A percentile compares a stretch with the other conserved stretches of the same genome.
phyloP scores from a whole-genome alignment of 1,140 invertebrate genomes.

The Brachionus calyciflorus region DNA sequence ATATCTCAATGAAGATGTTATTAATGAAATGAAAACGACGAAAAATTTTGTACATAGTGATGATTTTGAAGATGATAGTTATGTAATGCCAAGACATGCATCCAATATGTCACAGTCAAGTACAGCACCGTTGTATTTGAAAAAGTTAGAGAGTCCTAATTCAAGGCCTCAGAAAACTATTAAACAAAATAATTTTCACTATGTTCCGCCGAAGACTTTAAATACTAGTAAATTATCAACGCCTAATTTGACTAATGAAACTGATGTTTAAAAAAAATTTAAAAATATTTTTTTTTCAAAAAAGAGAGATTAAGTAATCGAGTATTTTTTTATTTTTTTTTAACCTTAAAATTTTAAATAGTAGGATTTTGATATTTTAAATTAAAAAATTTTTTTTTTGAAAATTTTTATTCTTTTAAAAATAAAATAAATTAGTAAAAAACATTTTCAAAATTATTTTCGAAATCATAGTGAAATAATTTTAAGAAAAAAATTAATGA shows the following conservation, averaged over 20 bases:
- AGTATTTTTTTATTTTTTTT: too few relatives aligned
- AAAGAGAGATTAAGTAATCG: too few relatives aligned
- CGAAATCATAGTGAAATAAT: too few relatives aligned
- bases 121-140: background rate
- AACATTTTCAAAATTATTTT: too few relatives aligned
- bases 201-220: background rate
- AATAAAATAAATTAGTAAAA: too few relatives aligned
- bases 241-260: background rate
- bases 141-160: background rate
- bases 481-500: too few relatives aligned
- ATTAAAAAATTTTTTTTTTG: too few relatives aligned
- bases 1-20: conserved; percentile 17
- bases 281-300: background rate
- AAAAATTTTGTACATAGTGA: background rate
- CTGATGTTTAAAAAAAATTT: background rate
- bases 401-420: too few relatives aligned
- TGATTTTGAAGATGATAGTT: background rate
- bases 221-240: background rate
- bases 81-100: background rate
- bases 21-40: background rate
- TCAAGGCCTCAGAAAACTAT: background rate
- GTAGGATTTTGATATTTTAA: too few relatives aligned
- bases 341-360: too few relatives aligned
- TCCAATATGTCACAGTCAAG: background rate
- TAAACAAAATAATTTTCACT: background rate